Base-by-base conservation (phyloP, 2,113 vertebrate genomes). In the Stegostoma tigrinum region DNA sequence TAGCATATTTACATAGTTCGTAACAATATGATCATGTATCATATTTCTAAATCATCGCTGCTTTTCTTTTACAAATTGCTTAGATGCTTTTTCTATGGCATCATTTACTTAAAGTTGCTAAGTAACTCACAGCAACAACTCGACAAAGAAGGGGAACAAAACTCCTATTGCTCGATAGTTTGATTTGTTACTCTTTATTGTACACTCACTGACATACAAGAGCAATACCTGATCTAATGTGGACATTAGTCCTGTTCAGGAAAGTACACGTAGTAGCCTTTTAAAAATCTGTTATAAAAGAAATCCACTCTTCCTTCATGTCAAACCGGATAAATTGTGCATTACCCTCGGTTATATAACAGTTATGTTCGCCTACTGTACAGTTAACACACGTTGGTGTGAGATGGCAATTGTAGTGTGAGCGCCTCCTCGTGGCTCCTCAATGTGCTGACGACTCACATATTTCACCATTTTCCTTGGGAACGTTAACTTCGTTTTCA, bases 381-480 rank as follows among this genome's bases (percentile, higher is more conserved):
- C 48, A 52, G 27, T 91, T 30, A 64, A 64, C 8, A 55, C 48
- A 48, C 30, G 14, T 17, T 64, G 30, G 87, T 15, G 24, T 24
- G 55, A 10, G 87, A n/a, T 64, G 15, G 30, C 61, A 48, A 12
- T 42, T 27, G 19, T 72, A 72, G 21, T 48, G 66, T 45, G 38
- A 24, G 21, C 93, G 64, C 38, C 91, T 68, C 66, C 91, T 5
- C 12, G 91, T 68, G 91, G 91, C 27, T 94, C 23, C 66, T 95
- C 93, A 95, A 8, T 72, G 67, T 45, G 67, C 66, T 27, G 6
- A 7, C 21, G 93, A 17, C 42, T 45, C 66, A 23, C 66, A 48
- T 7, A 95, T 27, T 48, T 95, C 66, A 95, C 93, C 93, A 30
- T 95, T 70, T 48, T 48, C 93, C 42, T 30, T 68, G 93, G 93